A percentile compares a stretch with the other conserved stretches of the same genome.
phyloP scores from a whole-genome alignment of 2,888 invertebrate species.

The Hymenopus coronatus region DNA sequence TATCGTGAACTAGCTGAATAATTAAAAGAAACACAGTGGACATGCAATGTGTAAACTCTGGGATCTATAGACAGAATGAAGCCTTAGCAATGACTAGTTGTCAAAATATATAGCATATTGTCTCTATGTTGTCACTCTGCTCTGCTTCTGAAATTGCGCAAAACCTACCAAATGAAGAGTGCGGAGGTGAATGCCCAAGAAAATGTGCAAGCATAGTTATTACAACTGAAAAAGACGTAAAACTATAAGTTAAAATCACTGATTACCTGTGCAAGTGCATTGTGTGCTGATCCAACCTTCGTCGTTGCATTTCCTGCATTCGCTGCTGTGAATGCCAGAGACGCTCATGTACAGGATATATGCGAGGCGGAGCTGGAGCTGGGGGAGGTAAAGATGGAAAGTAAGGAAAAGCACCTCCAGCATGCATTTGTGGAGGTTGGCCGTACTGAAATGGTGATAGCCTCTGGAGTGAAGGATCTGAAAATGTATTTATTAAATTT shows the following conservation, averaged over 20 bases:
- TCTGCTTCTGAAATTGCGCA: too few relatives aligned
- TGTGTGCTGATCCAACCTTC: slow-evolving; percentile 38
- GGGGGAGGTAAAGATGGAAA: slow-evolving; percentile 40
- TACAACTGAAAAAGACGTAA: too few relatives aligned
- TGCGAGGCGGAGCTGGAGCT: slow-evolving; percentile 51
- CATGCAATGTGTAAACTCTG: too few relatives aligned
- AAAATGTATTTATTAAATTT: not conserved
- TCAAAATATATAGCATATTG: too few relatives aligned
- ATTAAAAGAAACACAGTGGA: too few relatives aligned
- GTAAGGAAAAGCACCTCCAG: slow-evolving; percentile 29
- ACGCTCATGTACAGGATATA: slow-evolving; percentile 71
- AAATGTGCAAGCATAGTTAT: too few relatives aligned
- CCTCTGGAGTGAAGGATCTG: slow-evolving; percentile 24
- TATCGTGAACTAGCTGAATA: too few relatives aligned
- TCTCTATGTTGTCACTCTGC: too few relatives aligned
- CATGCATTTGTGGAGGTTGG: slow-evolving; percentile 37
- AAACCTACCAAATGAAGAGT: too few relatives aligned
- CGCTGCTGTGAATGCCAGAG: slow-evolving; percentile 74
- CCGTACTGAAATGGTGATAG: slow-evolving; percentile 27
- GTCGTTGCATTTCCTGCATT: slow-evolving; percentile 58
- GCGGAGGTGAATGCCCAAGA: too few relatives aligned
- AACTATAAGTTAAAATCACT: not conserved
- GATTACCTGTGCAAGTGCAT: slow-evolving; percentile 38
- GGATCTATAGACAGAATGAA: too few relatives aligned
- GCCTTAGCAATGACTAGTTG: too few relatives aligned